phyloP scores from a whole-genome alignment of 2,888 invertebrate genomes.

The Aphrophora alni region DNA sequence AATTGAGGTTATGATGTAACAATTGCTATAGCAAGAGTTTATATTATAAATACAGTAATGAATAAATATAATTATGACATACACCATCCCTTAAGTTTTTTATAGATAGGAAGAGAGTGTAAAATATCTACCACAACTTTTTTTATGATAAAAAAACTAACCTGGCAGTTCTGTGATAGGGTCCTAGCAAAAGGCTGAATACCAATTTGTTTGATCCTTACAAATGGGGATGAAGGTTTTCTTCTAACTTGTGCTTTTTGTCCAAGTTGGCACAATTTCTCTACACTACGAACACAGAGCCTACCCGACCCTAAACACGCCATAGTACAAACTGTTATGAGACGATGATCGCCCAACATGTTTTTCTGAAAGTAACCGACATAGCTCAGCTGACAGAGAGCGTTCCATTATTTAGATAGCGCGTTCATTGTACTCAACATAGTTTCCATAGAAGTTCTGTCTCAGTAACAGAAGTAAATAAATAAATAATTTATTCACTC shows the following conservation, averaged over 20 bases:
- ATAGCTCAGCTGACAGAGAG: not conserved
- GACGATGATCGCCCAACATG: slow-evolving; percentile 48
- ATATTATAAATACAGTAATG: too few species aligned
- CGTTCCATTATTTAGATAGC: not conserved
- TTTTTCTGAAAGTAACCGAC: not conserved
- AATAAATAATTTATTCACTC: too few species aligned
- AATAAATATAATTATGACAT: not conserved
- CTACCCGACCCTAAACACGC: slow-evolving; percentile 83
- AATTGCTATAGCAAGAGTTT: too few species aligned
- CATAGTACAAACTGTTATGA: slow-evolving; percentile 80
- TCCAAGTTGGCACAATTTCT: slow-evolving; percentile 83
- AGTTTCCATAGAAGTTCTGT: too few species aligned
- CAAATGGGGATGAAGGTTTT: slow-evolving; percentile 67
- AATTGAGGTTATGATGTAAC: not conserved
- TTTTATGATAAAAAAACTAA: not conserved
- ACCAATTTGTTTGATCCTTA: slow-evolving; percentile 72
- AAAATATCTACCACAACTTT: not conserved
- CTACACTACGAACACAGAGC: slow-evolving; percentile 80
- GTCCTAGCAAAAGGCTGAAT: slow-evolving; percentile 59
- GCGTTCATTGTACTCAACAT: not conserved
- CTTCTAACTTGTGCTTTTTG: slow-evolving; percentile 69
- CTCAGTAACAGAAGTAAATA: too few species aligned
- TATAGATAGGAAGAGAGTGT: not conserved
- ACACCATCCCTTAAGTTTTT: not conserved
- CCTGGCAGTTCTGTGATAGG: slow-evolving; percentile 38